Evolutionary conservation across 1,140 invertebrate genomes (phyloP), one percentile per base, ranked within the genome.

Genomic region (Drosophila jambulina): DNA sequence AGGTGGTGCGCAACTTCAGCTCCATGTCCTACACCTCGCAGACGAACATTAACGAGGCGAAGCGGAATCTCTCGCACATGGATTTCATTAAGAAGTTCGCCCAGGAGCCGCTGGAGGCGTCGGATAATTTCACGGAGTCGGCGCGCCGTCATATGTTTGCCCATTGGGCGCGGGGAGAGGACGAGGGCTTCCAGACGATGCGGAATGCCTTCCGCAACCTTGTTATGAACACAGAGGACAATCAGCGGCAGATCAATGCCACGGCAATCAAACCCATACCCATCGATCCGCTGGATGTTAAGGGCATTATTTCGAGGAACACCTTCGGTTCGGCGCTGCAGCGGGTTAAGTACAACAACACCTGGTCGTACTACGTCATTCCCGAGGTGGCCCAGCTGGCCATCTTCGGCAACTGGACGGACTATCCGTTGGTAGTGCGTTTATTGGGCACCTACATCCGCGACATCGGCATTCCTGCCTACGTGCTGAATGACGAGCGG

Each of bases 101-200:
- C n/a, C 29, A 68, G 48, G 78, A 85, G 42, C 70, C 76, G 8
- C 36, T 85, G 2, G 62, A 82, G 1, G 40, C 57, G 1, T 71
- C 85, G 34, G 80, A 80, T 4, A 83, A 85, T 36, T 91, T 93
- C 10, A 80, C 86, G 7, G 93, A 94, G 56, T 53, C 71, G 7
- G 92, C 93, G 1, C 70, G 88, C 1, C 85, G 92, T 13, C 88
- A 87, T 42, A 90, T 93, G 81, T 93, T 93, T 63, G 92, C 88
- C 15, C 82, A 93, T 61, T 93, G 92, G 92, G 80, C 91, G 12
- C 74, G 81, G 0, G 88, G 91, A 2, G 87, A 93, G 29, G 74
- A 88, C 10, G 62, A 74, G 13, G 80, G 92, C 6, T 93, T 93
- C 59, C 72, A 88, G 34, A 62, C 56, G 2, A 80, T 92, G 61